Conservation (phyloP, 2,888 invertebrate genomes). For the Epistrophella euchroma region DNA sequence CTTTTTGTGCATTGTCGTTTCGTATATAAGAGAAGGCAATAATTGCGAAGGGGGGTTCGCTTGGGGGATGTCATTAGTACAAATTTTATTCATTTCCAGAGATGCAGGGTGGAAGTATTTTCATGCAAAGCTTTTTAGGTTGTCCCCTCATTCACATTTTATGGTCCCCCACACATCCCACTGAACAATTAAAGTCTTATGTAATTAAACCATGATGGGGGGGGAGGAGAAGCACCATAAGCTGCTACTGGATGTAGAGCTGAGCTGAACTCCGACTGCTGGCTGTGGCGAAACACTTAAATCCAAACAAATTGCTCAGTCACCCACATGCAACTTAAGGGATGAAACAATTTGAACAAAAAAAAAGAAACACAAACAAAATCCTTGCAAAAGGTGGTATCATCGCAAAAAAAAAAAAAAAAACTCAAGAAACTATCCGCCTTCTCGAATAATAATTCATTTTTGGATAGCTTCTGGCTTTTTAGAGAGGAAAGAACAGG, state of each 20-base stretch:
- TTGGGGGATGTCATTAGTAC: conserved; percentile 4
- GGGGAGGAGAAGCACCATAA: neutral
- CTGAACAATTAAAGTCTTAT: conserved; percentile 36
- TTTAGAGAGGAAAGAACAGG: conserved; percentile 2
- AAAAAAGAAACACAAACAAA: neutral
- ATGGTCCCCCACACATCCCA: conserved; percentile 3
- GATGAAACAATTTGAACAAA: conserved; percentile 14
- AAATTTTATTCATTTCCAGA: conserved; percentile 9
- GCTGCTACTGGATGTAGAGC: neutral
- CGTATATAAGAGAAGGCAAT: neutral
- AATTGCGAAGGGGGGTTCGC: conserved; percentile 1
- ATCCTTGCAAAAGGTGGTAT: conserved; percentile 12
- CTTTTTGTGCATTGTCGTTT: neutral
- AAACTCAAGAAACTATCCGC: conserved; percentile 6
- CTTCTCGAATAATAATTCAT: conserved; percentile 38
- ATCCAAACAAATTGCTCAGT: conserved; percentile 38
- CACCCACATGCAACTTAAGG: conserved; percentile 33
- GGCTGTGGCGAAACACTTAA: conserved; percentile 33
- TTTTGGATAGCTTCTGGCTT: conserved; percentile 35
- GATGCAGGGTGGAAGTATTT: neutral
- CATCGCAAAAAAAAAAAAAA: conserved; percentile 1
- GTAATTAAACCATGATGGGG: conserved; percentile 24
- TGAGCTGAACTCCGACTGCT: conserved; percentile 10
- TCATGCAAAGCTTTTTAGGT: neutral
- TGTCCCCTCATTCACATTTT: neutral